phyloP scores from a whole-genome alignment of 2,113 vertebrate genomes.

The Otis tarda region DNA sequence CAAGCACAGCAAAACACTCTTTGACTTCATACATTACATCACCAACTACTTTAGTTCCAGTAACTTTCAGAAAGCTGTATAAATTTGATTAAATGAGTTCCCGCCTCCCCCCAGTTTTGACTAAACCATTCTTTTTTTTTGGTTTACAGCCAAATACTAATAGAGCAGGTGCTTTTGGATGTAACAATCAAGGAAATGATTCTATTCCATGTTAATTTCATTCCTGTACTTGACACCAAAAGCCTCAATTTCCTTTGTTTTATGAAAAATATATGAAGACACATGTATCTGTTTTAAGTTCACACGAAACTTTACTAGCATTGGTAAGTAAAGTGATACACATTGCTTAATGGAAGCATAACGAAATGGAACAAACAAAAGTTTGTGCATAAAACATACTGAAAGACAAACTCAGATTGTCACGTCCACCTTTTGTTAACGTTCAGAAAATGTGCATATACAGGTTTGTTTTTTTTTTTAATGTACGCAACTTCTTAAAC shows the following conservation, averaged over 20 bases:
- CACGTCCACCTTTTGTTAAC: not conserved
- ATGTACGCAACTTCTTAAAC: not conserved
- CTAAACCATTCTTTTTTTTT: slow-evolving; percentile 34
- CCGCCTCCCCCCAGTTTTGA: not conserved
- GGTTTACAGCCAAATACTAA: slow-evolving; percentile 58
- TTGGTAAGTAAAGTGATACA: not conserved
- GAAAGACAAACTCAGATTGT: not conserved
- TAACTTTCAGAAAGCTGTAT: slow-evolving; percentile 53
- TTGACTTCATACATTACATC: slow-evolving; percentile 75
- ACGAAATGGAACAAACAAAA: not conserved
- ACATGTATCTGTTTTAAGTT: not conserved
- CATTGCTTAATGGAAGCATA: not conserved
- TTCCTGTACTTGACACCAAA: not conserved
- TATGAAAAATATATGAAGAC: not conserved
- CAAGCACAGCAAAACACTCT: slow-evolving; percentile 72
- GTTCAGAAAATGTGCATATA: not conserved
- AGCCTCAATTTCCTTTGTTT: not conserved
- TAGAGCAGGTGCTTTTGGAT: not conserved
- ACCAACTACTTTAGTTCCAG: slow-evolving; percentile 64
- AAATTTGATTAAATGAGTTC: slow-evolving; percentile 15
- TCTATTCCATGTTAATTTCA: not conserved
- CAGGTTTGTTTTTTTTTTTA: not conserved
- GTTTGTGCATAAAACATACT: not conserved
- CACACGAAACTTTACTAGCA: not conserved
- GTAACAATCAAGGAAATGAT: slow-evolving; percentile 25